Evolutionary conservation across 1,140 invertebrate species (phyloP).

Genomic region (Drosophila parabipectinata): DNA sequence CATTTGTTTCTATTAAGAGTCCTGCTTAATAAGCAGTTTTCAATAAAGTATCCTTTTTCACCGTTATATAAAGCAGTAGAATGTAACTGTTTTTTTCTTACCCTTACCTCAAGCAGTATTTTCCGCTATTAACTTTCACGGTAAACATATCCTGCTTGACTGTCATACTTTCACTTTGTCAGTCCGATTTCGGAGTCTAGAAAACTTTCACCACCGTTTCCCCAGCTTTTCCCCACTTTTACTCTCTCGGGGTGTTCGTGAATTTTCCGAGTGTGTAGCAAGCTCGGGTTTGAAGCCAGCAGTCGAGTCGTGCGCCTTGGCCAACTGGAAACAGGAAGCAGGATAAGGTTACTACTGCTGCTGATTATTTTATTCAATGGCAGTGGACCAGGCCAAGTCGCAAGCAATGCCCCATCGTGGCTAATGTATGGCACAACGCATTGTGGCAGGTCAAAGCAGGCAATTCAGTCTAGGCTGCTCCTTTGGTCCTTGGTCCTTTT

Average conservation of each 20-base stretch:
- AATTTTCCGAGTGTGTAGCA: constrained; percentile 1
- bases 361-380: constrained; percentile 52
- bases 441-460: constrained; percentile 78
- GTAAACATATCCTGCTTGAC: background rate
- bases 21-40: no score
- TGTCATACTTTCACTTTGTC: background rate
- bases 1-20: no score
- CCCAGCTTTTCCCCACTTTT: constrained; percentile 3
- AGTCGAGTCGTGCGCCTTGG: constrained; percentile 33
- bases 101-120: background rate
- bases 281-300: constrained; percentile 19
- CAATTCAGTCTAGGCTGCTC: constrained; percentile 44
- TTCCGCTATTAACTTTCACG: no score
- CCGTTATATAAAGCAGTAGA: no score
- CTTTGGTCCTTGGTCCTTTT: constrained; percentile 13
- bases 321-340: constrained; percentile 30
- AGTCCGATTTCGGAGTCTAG: constrained; percentile 29
- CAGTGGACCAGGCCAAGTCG: constrained; percentile 23
- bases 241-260: constrained; percentile 11
- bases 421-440: constrained; percentile 70
- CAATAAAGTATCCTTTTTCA: no score
- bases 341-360: constrained; percentile 40
- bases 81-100: background rate
- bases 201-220: constrained; percentile 39
- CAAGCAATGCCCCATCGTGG: constrained; percentile 30